Evolutionary conservation across 2,888 invertebrate species (phyloP).

Genomic region (Cepaea hortensis): DNA sequence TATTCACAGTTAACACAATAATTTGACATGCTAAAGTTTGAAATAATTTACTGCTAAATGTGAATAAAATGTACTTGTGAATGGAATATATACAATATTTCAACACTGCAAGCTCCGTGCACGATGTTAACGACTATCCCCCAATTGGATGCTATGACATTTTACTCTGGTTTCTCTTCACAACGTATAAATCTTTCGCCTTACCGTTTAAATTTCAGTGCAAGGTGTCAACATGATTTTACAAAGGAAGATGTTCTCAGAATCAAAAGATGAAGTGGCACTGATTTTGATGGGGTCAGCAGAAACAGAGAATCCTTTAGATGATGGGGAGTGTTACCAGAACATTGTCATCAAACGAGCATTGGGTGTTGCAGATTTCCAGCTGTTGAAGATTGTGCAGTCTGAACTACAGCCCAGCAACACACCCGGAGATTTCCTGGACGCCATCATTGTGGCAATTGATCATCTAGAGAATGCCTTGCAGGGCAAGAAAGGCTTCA

Average conservation of each 20-base stretch:
- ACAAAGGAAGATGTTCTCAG: slow-evolving; percentile 82
- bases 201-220: too few relatives aligned
- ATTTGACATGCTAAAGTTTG: too few relatives aligned
- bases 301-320: slow-evolving; percentile 78
- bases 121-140: too few relatives aligned
- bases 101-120: too few relatives aligned
- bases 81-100: too few relatives aligned
- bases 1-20: too few relatives aligned
- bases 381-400: slow-evolving; percentile 78
- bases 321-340: slow-evolving; percentile 77
- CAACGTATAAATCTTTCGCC: too few relatives aligned
- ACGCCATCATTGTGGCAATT: slow-evolving; percentile 76
- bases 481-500: slow-evolving; percentile 76
- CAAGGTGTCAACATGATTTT: too few relatives aligned
- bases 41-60: too few relatives aligned
- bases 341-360: slow-evolving; percentile 80
- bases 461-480: slow-evolving; percentile 73
- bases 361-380: slow-evolving; percentile 81
- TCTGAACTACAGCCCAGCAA: slow-evolving; percentile 75
- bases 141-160: too few relatives aligned
- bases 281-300: slow-evolving; percentile 82
- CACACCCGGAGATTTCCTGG: slow-evolving; percentile 80
- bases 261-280: slow-evolving; percentile 82
- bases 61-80: too few relatives aligned
- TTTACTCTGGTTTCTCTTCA: too few relatives aligned